A percentile compares a stretch with the other conserved stretches of the same genome.
phyloP scores from a whole-genome alignment of 30 jellyfish, hydroid and myxozoan genomes.

The Euphysa ruthae region DNA sequence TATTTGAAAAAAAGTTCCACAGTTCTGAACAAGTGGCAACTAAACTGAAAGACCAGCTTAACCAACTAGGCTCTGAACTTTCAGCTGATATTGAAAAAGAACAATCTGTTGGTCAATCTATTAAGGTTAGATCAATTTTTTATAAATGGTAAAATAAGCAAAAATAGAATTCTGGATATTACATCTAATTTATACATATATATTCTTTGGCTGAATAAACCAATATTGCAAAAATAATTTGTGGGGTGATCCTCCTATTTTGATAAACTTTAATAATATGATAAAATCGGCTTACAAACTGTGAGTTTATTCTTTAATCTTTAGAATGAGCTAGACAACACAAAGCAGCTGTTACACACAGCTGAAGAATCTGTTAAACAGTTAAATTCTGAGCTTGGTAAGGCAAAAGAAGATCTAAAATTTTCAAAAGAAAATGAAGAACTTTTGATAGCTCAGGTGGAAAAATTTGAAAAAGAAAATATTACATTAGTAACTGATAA shows the following conservation, averaged over 20 bases:
- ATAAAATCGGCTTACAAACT: too few species aligned
- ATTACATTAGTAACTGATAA: too few species aligned
- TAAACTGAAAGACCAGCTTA: conserved; percentile 28
- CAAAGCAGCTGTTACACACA: too few species aligned
- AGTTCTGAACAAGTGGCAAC: conserved; percentile 5
- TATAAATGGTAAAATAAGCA: neutral
- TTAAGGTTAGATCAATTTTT: conserved; percentile 19
- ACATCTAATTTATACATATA: neutral
- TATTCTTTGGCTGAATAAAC: neutral
- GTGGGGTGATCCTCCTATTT: too few species aligned
- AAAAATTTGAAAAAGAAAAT: too few species aligned
- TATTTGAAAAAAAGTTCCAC: neutral
- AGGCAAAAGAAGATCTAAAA: neutral
- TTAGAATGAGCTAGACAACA: too few species aligned
- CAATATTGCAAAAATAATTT: too few species aligned
- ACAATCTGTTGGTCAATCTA: conserved; percentile 12
- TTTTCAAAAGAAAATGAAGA: neutral
- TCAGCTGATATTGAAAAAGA: conserved; percentile 42
- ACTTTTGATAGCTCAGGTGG: neutral
- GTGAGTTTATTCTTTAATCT: too few species aligned
- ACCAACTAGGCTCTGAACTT: conserved; percentile 50
- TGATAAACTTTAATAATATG: too few species aligned
- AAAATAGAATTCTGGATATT: neutral
- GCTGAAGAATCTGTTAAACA: too few species aligned
- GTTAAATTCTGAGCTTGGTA: too few species aligned